Conservation (phyloP, 2,113 vertebrate species). For the Pipa parva region DNA sequence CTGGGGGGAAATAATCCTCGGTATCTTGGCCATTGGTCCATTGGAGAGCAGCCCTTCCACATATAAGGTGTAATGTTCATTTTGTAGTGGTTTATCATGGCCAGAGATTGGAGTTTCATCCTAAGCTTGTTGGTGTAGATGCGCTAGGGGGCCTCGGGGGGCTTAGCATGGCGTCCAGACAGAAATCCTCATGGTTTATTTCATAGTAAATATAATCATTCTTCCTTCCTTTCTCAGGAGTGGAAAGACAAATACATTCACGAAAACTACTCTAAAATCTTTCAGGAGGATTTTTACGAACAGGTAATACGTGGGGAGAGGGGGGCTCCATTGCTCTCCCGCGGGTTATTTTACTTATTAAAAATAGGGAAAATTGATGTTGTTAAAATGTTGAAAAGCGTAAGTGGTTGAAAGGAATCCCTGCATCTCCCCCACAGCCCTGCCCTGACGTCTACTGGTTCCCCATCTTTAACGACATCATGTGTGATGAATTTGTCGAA, state of each 20-base stretch:
- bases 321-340: neutral
- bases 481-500: constrained; percentile 71
- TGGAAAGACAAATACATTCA: constrained; percentile 75
- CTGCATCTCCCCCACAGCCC: constrained; percentile 48
- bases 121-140: too few relatives aligned
- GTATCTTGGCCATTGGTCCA: too few relatives aligned
- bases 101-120: too few relatives aligned
- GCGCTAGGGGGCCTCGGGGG: neutral
- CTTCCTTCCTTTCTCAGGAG: constrained; percentile 51
- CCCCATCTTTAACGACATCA: constrained; percentile 63
- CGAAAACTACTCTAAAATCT: constrained; percentile 64
- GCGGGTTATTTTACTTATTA: neutral
- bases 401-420: too few relatives aligned
- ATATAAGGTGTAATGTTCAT: too few relatives aligned
- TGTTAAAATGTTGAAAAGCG: too few relatives aligned
- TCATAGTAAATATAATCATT: too few relatives aligned
- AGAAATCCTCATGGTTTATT: too few relatives aligned
- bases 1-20: neutral
- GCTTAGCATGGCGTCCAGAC: too few relatives aligned
- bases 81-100: too few relatives aligned
- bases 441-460: constrained; percentile 78
- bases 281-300: constrained; percentile 55
- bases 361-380: too few relatives aligned
- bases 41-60: too few relatives aligned
- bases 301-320: constrained; percentile 52